Percentiles rank a stretch among this genome's conserved stretches.
Evolutionary conservation across 2,797 vertebrate genomes (phyloP).

Genomic region (Peromyscus melanophrys): DNA sequence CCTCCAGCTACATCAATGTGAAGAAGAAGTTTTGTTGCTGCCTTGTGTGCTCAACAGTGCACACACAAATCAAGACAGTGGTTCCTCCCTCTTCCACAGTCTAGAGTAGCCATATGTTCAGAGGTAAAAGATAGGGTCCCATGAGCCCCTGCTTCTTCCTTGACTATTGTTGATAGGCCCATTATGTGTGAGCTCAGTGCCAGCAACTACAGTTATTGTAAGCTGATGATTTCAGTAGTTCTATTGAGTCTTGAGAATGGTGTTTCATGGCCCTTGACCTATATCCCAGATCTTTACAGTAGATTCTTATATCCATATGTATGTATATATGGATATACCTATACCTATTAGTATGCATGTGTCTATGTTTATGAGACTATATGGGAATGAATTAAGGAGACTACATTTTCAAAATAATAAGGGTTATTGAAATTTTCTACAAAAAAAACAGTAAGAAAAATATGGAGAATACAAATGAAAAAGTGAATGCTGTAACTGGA

Average conservation of each 20-base stretch:
- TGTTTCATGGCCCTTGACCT: neutral
- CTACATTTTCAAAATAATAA: slow-evolving; percentile 22
- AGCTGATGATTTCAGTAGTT: too few relatives aligned
- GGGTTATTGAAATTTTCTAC: neutral
- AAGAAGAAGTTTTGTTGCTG: neutral
- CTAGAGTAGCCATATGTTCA: neutral
- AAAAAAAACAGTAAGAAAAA: neutral
- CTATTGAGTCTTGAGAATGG: neutral
- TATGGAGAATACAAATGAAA: neutral
- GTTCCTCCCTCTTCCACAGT: neutral
- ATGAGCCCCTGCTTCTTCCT: neutral
- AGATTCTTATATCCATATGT: neutral
- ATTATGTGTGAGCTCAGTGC: neutral
- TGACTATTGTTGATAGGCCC: neutral
- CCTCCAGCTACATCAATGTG: neutral
- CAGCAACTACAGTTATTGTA: neutral
- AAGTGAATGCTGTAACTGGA: neutral
- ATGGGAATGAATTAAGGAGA: neutral
- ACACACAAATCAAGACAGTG: neutral
- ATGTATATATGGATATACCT: too few relatives aligned
- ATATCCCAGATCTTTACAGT: neutral
- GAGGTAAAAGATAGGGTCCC: neutral
- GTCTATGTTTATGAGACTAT: neutral
- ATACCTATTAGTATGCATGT: neutral
- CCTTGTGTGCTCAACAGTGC: neutral